phyloP scores from a whole-genome alignment of 1,140 invertebrate species.

The Globodera ellingtonae region DNA sequence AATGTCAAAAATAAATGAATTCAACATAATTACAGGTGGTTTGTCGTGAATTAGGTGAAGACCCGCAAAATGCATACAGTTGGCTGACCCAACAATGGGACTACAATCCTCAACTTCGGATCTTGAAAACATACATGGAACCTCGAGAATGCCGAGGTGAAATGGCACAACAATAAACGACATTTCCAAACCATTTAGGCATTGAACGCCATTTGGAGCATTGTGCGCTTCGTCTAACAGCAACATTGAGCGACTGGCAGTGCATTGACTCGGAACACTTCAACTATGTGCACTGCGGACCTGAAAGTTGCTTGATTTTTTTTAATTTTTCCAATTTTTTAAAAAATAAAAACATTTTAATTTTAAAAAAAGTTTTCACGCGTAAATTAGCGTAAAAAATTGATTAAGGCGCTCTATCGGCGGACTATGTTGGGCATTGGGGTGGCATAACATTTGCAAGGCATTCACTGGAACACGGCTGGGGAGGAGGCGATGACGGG shows the following conservation, averaged over 20 bases:
- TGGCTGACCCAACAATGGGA: slow-evolving; percentile 66
- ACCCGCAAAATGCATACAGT: slow-evolving; percentile 81
- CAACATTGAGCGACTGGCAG: slow-evolving; percentile 77
- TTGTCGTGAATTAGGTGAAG: slow-evolving; percentile 87
- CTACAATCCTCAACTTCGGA: slow-evolving; percentile 65
- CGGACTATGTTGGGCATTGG: slow-evolving; percentile 79
- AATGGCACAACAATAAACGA: background rate
- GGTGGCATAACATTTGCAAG: slow-evolving; percentile 90
- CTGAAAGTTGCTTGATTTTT: background rate
- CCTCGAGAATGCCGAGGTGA: slow-evolving; percentile 82
- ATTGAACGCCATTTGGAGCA: background rate
- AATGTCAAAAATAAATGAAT: slow-evolving; percentile 29
- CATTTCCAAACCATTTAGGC: background rate
- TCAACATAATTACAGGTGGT: slow-evolving; percentile 71
- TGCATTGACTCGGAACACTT: slow-evolving; percentile 77
- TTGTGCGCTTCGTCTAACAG: slow-evolving; percentile 58
- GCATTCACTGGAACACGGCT: slow-evolving; percentile 78
- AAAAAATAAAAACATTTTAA: too few species aligned
- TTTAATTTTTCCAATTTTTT: background rate
- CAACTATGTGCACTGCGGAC: slow-evolving; percentile 89
- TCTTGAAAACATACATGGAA: slow-evolving; percentile 91
- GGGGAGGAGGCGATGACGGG: slow-evolving; percentile 12
- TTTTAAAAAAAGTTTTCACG: too few species aligned
- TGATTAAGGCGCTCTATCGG: slow-evolving; percentile 66
- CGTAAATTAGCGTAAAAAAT: too few species aligned